Percentiles rank a stretch among this genome's conserved stretches.
phyloP scores from a whole-genome alignment of 92 coral and sea anemone species.

The Nematostella vectensis region DNA sequence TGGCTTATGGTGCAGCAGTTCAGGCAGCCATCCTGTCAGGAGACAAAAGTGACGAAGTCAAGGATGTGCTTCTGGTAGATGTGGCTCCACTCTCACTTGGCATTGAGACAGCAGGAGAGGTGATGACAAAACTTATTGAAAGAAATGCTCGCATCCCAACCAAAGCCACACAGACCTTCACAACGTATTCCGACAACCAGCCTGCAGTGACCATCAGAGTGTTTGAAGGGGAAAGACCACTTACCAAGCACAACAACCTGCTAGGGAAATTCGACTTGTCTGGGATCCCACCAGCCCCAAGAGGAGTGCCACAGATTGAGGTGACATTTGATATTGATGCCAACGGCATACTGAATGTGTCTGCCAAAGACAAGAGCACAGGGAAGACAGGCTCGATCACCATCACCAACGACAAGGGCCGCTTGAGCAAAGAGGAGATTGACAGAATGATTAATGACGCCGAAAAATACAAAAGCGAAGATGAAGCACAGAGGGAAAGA shows the following conservation, averaged over 20 bases:
- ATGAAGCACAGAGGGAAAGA: slow-evolving; percentile 54
- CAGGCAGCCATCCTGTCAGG: slow-evolving; percentile 71
- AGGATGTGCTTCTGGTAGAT: slow-evolving; percentile 57
- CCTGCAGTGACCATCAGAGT: slow-evolving; percentile 56
- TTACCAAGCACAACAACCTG: slow-evolving; percentile 56
- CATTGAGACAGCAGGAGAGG: slow-evolving; percentile 63
- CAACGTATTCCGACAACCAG: slow-evolving; percentile 73
- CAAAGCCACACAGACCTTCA: slow-evolving; percentile 37
- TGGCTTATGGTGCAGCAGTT: slow-evolving; percentile 81
- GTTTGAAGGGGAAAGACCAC: slow-evolving; percentile 63
- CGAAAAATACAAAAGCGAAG: slow-evolving; percentile 57
- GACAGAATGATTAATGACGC: slow-evolving; percentile 60
- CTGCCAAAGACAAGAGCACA: slow-evolving; percentile 70
- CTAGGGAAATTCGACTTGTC: slow-evolving; percentile 54
- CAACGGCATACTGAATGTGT: slow-evolving; percentile 64
- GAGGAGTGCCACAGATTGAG: slow-evolving; percentile 75
- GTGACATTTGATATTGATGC: slow-evolving; percentile 66
- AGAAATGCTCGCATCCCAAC: slow-evolving; percentile 65
- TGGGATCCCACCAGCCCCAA: slow-evolving; percentile 70
- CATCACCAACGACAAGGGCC: slow-evolving; percentile 66
- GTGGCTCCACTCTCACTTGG: slow-evolving; percentile 72
- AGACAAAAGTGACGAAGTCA: slow-evolving; percentile 48
- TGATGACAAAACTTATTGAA: slow-evolving; percentile 59
- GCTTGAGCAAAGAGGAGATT: slow-evolving; percentile 58
- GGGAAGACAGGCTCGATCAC: slow-evolving; percentile 49